These are phyloP conservation scores for Aegithalos caudatus DNA, from an alignment of 2,113 vertebrate genomes.

Conservation along the genomic window DNA sequence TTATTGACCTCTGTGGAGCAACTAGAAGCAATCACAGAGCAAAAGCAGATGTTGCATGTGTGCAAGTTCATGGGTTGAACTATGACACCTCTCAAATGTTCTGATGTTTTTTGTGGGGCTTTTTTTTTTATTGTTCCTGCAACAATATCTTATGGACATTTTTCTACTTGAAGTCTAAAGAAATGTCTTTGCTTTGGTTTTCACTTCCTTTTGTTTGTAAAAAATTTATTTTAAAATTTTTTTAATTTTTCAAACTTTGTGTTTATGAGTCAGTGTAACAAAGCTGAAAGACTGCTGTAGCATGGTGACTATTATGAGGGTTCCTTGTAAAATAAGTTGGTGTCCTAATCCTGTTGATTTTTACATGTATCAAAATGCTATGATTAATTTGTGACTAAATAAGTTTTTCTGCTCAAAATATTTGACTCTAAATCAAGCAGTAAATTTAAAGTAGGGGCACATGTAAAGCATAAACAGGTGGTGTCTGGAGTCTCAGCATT, in stretches of 20 bases:
- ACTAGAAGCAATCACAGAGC: background rate
- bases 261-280: background rate
- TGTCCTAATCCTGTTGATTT: background rate
- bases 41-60: conserved; percentile 1
- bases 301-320: background rate
- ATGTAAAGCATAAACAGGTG: background rate
- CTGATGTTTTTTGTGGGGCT: background rate
- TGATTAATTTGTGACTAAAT: background rate
- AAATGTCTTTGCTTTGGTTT: background rate
- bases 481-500: background rate
- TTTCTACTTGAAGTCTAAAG: background rate
- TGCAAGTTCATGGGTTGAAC: background rate
- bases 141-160: background rate
- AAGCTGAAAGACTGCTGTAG: background rate
- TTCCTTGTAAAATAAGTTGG: background rate
- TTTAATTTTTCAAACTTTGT: background rate
- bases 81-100: background rate
- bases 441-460: background rate
- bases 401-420: background rate
- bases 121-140: background rate
- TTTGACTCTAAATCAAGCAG: background rate
- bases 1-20: conserved; percentile 27
- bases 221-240: background rate
- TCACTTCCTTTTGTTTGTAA: background rate
- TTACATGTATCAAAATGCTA: background rate